These are phyloP conservation scores for Cryptus viduatorius DNA, from an alignment of 2,888 invertebrate genomes.

Conservation along the genomic window DNA sequence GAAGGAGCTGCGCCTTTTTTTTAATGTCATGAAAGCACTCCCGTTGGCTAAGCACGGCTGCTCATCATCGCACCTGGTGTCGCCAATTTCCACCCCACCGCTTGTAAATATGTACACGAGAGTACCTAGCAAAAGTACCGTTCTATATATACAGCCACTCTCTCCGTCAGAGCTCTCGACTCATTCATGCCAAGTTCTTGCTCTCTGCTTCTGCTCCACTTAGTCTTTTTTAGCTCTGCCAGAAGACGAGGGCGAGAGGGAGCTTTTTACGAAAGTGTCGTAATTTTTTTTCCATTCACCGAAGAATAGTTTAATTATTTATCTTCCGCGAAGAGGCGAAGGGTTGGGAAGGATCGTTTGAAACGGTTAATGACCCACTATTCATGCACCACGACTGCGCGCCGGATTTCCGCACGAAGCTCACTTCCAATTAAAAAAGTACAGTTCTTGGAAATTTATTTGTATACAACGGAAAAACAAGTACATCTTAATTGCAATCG, in stretches of 20 bases:
- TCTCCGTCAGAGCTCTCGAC: slow-evolving; percentile 9
- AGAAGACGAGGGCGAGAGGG: not conserved
- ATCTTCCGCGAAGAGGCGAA: not conserved
- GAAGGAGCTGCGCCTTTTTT: slow-evolving; percentile 27
- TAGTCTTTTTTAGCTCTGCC: slow-evolving; percentile 2
- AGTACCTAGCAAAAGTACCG: slow-evolving; percentile 23
- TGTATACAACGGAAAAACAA: not conserved
- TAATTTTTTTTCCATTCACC: not conserved
- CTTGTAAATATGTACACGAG: slow-evolving; percentile 60
- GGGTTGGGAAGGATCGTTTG: not conserved
- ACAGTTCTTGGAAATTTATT: not conserved
- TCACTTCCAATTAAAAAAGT: not conserved
- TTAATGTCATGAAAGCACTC: slow-evolving; percentile 47
- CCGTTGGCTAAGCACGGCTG: slow-evolving; percentile 29
- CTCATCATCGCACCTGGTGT: slow-evolving; percentile 52
- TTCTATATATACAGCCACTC: slow-evolving; percentile 17
- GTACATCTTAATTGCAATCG: not conserved
- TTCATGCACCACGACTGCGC: not conserved
- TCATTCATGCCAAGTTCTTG: slow-evolving; percentile 45
- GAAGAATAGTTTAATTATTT: not conserved
- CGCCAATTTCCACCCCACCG: slow-evolving; percentile 53
- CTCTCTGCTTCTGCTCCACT: not conserved
- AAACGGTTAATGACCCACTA: slow-evolving; percentile 16
- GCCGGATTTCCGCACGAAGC: not conserved
- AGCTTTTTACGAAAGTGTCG: not conserved